phyloP scores from a whole-genome alignment of 2,888 invertebrate species.

The Thelaira solivaga region DNA sequence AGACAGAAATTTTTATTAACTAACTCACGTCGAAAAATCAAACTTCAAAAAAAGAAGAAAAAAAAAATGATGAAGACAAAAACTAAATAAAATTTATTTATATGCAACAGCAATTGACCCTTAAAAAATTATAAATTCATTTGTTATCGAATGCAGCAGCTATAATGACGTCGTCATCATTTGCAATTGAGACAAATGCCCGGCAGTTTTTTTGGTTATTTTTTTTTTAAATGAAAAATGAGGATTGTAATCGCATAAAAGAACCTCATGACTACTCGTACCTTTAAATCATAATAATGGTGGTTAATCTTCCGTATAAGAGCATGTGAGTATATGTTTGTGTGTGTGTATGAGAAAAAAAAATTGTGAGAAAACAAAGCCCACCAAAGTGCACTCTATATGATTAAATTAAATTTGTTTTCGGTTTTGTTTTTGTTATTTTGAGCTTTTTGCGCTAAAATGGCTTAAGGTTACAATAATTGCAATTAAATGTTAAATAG shows the following conservation, averaged over 20 bases:
- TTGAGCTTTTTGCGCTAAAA: not conserved
- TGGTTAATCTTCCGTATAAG: not conserved
- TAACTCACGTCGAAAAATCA: too few species aligned
- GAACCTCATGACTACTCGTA: constrained; percentile 13
- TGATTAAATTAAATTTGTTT: constrained; percentile 29
- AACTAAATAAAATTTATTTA: too few species aligned
- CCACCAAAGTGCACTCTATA: constrained; percentile 7
- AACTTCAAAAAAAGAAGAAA: too few species aligned
- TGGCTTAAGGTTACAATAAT: constrained; percentile 43
- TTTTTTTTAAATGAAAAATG: constrained; percentile 6
- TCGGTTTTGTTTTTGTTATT: not conserved
- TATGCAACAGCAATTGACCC: constrained; percentile 27
- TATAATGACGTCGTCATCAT: not conserved
- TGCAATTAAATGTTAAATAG: constrained; percentile 45
- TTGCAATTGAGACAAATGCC: constrained; percentile 33
- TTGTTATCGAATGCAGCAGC: not conserved
- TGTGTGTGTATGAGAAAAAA: too few species aligned
- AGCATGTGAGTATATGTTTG: constrained; percentile 15
- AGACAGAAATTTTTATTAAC: too few species aligned
- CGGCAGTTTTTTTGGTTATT: too few species aligned
- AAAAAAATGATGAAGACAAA: too few species aligned
- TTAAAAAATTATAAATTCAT: constrained; percentile 1
- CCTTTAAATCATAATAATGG: constrained; percentile 7
- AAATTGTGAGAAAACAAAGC: constrained; percentile 15
- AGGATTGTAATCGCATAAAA: constrained; percentile 38